Percentiles rank a stretch among this genome's conserved stretches.
Conservation (phyloP, 2,113 vertebrate species). For the Vidua chalybeata region DNA sequence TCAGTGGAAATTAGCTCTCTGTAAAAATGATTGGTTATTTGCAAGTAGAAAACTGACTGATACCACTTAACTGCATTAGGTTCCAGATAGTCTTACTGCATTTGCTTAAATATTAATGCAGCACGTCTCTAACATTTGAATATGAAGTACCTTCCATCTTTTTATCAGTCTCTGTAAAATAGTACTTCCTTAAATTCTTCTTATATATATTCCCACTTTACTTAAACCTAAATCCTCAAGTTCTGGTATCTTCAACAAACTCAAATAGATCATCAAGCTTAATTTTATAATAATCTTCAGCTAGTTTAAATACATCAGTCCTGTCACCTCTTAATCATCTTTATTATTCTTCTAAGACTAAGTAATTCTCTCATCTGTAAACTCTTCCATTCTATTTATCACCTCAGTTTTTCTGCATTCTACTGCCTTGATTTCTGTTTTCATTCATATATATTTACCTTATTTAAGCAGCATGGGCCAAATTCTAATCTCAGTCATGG, state of each 20-base stretch:
- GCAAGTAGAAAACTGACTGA: conserved; percentile 11
- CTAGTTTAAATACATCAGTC: conserved; percentile 32
- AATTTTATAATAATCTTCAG: conserved; percentile 57
- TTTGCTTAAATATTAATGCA: conserved; percentile 53
- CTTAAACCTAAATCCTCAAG: conserved; percentile 49
- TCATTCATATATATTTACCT: not conserved
- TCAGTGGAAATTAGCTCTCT: not conserved
- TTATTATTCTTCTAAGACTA: conserved; percentile 43
- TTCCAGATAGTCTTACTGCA: not conserved
- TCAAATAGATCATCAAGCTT: conserved; percentile 52
- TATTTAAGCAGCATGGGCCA: not conserved
- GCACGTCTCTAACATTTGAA: conserved; percentile 10
- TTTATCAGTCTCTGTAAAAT: conserved; percentile 27
- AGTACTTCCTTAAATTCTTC: conserved; percentile 38
- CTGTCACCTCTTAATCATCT: conserved; percentile 44
- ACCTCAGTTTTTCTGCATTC: not conserved
- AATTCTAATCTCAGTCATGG: not conserved
- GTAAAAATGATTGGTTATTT: conserved; percentile 32
- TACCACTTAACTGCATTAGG: conserved; percentile 30
- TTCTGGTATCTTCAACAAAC: conserved; percentile 38
- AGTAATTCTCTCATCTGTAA: conserved; percentile 8
- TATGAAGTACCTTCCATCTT: conserved; percentile 44
- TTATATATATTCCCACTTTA: conserved; percentile 48
- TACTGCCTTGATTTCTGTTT: not conserved
- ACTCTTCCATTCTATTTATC: conserved; percentile 27